These are phyloP conservation scores for Ochropleura leucogaster DNA, from an alignment of 2,888 invertebrate genomes.

Conservation along the genomic window DNA sequence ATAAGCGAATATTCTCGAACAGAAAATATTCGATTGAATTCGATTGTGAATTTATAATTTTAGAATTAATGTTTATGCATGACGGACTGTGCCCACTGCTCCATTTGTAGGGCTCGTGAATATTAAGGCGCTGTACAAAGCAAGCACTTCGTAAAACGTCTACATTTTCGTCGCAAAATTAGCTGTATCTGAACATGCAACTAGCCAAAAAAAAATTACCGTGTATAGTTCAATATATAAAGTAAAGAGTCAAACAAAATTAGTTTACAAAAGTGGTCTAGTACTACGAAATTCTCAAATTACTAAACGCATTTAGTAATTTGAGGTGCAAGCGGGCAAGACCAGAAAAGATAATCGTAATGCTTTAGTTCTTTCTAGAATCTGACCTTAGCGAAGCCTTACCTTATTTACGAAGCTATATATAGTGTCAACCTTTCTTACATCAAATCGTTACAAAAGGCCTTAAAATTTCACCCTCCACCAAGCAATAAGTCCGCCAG, in stretches of 20 bases:
- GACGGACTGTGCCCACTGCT: background rate
- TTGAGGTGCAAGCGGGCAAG: background rate
- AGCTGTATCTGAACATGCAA: too few species aligned
- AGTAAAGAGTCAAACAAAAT: too few species aligned
- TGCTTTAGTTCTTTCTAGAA: background rate
- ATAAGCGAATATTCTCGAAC: background rate
- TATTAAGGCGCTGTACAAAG: too few species aligned
- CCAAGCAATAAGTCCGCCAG: slow-evolving; percentile 13
- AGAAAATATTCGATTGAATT: background rate
- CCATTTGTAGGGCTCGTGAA: too few species aligned
- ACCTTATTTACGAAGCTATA: slow-evolving; percentile 13
- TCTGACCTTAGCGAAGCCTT: background rate
- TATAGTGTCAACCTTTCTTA: slow-evolving; percentile 13
- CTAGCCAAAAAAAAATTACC: too few species aligned
- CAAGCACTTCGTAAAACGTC: too few species aligned
- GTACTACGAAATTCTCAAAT: too few species aligned
- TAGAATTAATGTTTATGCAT: background rate
- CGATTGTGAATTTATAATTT: slow-evolving; percentile 16
- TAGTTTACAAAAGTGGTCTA: too few species aligned
- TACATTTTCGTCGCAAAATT: too few species aligned
- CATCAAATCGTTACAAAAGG: background rate
- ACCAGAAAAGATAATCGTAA: background rate
- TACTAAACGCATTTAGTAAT: background rate
- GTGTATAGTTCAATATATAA: too few species aligned
- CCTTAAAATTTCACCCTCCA: slow-evolving; percentile 28